Evolutionary conservation across 1,140 invertebrate genomes (phyloP), one percentile per base, ranked within the genome.

Genomic region (Philotrypesis tridentata): DNA sequence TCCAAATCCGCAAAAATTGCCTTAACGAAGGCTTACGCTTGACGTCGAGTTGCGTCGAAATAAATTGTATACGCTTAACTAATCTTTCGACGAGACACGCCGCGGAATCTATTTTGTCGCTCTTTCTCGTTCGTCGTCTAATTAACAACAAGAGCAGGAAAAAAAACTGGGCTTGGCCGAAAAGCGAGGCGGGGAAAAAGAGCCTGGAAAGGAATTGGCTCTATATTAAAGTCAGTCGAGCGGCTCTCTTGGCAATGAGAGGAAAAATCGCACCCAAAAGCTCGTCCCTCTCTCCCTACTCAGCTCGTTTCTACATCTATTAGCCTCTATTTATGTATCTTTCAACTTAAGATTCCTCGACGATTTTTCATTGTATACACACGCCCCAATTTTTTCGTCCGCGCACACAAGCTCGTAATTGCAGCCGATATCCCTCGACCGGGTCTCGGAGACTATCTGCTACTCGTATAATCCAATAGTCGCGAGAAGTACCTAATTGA

Each of bases 181-280:
- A n/a, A 77, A 63, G 55, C 29, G 48, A 43, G 40, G 40, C 21
- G 8, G 1, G 60, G 40, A 7, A 40, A 67, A 67, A 76, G 67
- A 25, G 25, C 23, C 31, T 27, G 4, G 65, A 67, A n/a, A 37
- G 48, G 23, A 77, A 77, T 27, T 25, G 40, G n/a, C 37, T 25
- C 40, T 70, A 60, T 70, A 60, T 70, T 68, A 70, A 65, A 65
- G 65, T 79, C n/a, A 55, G 25, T 70, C 4, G 2, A 68, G 21
- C 21, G 27, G 11, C 65, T 79, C 65, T 79, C 76, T 29, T 5
- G 61, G 76, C 43, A 60, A 71, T 55, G 67, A 60, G 43, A 79
- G 23, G 23, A 17, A 60, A 71, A 71, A 43, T 60, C 21, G 11
- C 37, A 37, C 33, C 33, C 37, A 65, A 65, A 37, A 60, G 12